Conservation (phyloP, 2,888 invertebrate species). For the Enchytraeus crypticus region DNA sequence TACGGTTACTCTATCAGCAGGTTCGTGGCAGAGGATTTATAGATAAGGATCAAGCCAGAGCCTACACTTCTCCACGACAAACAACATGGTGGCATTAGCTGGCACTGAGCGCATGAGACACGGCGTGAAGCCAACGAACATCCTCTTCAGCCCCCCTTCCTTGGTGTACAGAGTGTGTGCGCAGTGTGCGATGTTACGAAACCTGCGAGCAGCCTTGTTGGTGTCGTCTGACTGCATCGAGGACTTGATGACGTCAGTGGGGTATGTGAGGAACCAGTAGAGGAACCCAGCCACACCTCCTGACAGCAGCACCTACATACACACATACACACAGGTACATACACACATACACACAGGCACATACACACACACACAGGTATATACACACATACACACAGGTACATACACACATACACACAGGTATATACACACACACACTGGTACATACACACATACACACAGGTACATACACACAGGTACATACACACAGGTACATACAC, state of each 20-base stretch:
- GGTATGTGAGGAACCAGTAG: conserved; percentile 28
- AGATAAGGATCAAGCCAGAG: conserved; percentile 11
- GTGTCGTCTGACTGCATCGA: conserved; percentile 26
- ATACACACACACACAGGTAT: no score
- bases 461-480: no score
- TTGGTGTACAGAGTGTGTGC: conserved; percentile 21
- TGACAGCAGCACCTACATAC: no score
- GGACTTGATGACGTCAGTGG: conserved; percentile 29
- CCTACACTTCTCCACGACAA: conserved; percentile 20
- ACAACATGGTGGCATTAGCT: conserved; percentile 26
- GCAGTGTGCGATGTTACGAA: conserved; percentile 21
- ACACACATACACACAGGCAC: no score
- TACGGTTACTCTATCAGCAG: no score
- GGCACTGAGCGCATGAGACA: conserved; percentile 27
- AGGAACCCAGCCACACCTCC: conserved; percentile 24
- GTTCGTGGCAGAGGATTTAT: no score
- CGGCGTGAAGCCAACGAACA: conserved; percentile 26
- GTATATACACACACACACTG: no score
- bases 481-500: no score
- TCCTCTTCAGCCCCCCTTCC: conserved; percentile 24
- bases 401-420: no score
- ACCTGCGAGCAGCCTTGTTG: conserved; percentile 18
- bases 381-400: no score
- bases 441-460: no score
- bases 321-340: no score